Evolutionary conservation across 1,140 invertebrate genomes (phyloP), one percentile per base, ranked within the genome.

Genomic region (Macrotrachela quadricornifera): DNA sequence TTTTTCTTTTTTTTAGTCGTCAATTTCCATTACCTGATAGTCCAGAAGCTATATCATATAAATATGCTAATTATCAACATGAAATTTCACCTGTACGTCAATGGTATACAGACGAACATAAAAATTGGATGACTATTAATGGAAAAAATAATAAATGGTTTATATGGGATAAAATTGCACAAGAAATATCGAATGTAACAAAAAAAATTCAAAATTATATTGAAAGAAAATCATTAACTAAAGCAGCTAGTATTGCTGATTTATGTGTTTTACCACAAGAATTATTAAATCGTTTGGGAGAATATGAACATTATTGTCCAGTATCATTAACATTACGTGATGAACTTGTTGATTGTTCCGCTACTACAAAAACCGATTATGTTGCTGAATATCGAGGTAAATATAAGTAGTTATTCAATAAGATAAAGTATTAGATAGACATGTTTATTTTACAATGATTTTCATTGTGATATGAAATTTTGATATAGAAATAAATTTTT

Each of bases 331-430:
- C 63, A n/a, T 21, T 59, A 11, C 38, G 61, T 14, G 62, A 60
- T 36, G 68, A 71, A 57, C 61, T 71, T 4, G 61, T 67, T 8
- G 66, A 71, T 58, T 70, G 67, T 50, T 63, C 62, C 14, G 59
- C 57, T 41, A 61, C 58, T 17, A 44, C 38, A 14, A 59, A 59
- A 21, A 60, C 70, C 11, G 51, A 67, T 36, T 63, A 57, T 62
- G 67, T 65, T 58, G 69, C 63, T 14, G 69, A 71, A 51, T 71
- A 61, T 52, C 63, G 63, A 68, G 68, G 68, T 64, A 55, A 55
- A 41, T 56, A 17, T 36, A 54, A 46, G 30, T 42, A 48, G 30
- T 41, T 56, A 38, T 38, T 38, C 10, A 17, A 16, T 12, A 11
- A 42, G n/a, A n/a, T n/a, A n/a, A n/a, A n/a, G n/a, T n/a, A n/a